These are phyloP conservation scores for Chaetodon trifascialis DNA, from an alignment of 2,113 vertebrate species.

Conservation along the genomic window DNA sequence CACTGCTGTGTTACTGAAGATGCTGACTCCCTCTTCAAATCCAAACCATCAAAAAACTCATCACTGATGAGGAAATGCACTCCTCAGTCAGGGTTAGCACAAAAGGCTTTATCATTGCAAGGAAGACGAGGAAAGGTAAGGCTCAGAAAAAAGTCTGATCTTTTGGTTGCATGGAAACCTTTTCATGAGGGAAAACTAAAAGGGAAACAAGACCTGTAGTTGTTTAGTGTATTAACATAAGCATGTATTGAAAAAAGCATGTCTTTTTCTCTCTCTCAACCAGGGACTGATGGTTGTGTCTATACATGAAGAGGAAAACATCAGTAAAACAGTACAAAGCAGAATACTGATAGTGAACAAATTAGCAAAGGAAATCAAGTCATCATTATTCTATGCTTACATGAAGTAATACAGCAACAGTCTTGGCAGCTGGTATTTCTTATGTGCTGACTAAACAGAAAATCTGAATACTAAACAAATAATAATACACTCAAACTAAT, in stretches of 20 bases:
- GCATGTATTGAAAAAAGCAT: not conserved
- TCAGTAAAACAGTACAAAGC: not conserved
- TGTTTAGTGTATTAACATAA: not conserved
- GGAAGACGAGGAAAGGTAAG: not conserved
- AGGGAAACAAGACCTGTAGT: not conserved
- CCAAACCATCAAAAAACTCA: conserved; percentile 9
- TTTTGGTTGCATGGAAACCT: not conserved
- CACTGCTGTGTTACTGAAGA: conserved; percentile 15
- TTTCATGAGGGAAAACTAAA: not conserved
- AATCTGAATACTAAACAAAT: not conserved
- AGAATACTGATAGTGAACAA: not conserved
- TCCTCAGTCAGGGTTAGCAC: not conserved
- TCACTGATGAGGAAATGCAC: not conserved
- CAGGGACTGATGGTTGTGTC: not conserved
- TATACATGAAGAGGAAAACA: not conserved
- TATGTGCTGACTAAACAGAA: not conserved
- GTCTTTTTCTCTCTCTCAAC: too few relatives aligned
- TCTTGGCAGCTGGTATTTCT: not conserved
- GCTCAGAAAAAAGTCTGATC: not conserved
- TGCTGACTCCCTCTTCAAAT: not conserved
- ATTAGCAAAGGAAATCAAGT: not conserved
- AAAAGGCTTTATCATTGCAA: not conserved
- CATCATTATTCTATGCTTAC: not conserved
- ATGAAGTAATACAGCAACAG: not conserved
- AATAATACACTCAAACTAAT: not conserved